phyloP scores from a whole-genome alignment of 2,797 vertebrate species.

The Alcedo atthis region DNA sequence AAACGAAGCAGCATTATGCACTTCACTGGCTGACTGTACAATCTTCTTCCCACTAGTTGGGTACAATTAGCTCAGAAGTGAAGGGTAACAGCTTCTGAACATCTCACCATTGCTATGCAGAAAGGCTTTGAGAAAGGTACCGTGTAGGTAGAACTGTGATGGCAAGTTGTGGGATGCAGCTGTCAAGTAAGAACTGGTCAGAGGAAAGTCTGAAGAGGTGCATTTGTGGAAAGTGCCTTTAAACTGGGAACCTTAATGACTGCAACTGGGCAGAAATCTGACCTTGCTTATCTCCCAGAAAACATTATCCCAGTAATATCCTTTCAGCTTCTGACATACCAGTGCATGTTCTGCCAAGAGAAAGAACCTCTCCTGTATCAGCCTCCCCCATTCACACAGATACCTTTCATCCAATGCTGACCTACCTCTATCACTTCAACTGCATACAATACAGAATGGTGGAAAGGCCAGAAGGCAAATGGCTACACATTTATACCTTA shows the following conservation, averaged over 20 bases:
- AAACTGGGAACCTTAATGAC: background rate
- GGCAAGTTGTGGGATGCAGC: background rate
- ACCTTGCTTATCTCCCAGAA: background rate
- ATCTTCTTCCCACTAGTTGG: background rate
- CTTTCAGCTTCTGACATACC: background rate
- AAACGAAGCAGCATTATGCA: background rate
- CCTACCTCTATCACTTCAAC: background rate
- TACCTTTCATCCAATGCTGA: background rate
- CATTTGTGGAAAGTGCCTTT: background rate
- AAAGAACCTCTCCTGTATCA: background rate
- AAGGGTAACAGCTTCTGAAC: background rate
- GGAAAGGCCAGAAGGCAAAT: background rate
- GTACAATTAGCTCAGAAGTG: background rate
- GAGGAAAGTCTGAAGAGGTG: background rate
- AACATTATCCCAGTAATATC: background rate
- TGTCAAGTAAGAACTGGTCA: background rate
- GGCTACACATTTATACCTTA: background rate
- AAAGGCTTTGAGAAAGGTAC: background rate
- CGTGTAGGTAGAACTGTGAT: background rate
- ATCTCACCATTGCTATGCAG: background rate
- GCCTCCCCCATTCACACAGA: background rate
- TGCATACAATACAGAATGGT: background rate
- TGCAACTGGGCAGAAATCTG: background rate
- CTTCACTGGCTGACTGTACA: background rate
- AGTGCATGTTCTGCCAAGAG: background rate